Evolutionary conservation across 1,140 invertebrate genomes (phyloP).

Genomic region (Luehdorfia chinensis): DNA sequence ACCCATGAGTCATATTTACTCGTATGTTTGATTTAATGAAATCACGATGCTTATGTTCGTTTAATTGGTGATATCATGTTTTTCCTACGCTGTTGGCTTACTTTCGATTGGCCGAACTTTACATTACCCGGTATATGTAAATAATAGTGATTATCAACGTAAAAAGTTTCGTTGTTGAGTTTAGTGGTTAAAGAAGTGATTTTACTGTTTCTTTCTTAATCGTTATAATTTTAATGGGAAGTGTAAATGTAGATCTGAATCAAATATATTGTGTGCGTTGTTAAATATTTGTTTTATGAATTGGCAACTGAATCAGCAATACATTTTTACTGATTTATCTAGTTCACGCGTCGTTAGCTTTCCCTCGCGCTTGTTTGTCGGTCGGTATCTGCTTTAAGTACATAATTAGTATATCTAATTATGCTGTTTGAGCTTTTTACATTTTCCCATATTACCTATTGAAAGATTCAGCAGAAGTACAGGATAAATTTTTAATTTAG

Average conservation of each 20-base stretch:
- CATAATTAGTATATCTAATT: background rate
- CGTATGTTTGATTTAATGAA: slow-evolving; percentile 47
- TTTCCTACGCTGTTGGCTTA: slow-evolving; percentile 5
- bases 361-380: background rate
- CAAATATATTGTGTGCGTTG: no score
- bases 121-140: no score
- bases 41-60: slow-evolving; percentile 25
- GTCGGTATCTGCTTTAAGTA: background rate
- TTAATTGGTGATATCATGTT: slow-evolving; percentile 28
- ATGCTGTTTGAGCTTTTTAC: background rate
- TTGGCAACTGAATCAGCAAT: no score
- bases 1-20: slow-evolving; percentile 41
- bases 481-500: no score
- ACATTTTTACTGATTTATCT: background rate
- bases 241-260: no score
- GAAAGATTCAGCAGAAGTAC: no score
- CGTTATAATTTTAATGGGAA: no score
- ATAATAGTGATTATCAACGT: no score
- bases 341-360: slow-evolving; percentile 1
- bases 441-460: background rate
- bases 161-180: no score
- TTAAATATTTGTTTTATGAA: background rate
- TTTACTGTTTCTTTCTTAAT: no score
- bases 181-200: no score
- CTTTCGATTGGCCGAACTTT: slow-evolving; percentile 1